Base-by-base conservation (phyloP, 2,113 vertebrate species). In the Erpornis zantholeuca region DNA sequence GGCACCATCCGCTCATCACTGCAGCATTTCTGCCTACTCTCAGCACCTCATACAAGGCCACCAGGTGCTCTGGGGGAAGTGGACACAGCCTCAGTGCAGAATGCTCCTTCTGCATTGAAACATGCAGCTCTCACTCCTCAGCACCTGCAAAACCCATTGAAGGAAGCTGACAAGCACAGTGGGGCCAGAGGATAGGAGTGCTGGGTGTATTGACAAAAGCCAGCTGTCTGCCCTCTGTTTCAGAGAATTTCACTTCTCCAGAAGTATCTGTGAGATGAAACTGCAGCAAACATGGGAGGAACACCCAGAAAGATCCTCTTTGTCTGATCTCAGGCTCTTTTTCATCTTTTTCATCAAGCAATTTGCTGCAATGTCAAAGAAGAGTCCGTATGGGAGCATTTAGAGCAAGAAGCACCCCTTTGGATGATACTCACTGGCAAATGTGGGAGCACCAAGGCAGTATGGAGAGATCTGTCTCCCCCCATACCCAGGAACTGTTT, bases 211-310 rank as follows among this genome's bases (percentile, higher is more conserved):
- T 49, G 56, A 50, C 1, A 11, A 79, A 86, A 93, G 17, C 9
- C 36, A 70, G 7, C 7, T 49, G 42, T 82, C 47, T 65, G 52
- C 18, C 36, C 6, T 78, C 27, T 56, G 1, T 35, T 72, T 69
- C 79, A 82, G 59, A 61, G 21, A 73, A 65, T 70, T 77, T 44
- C 10, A 28, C 42, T 40, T 90, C 66, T 66, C 45, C 42, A 31
- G 28, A 11, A 38, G 13, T 7, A 4, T 35, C 54, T 0, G 0
- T 5, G 9, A 65, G 45, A 52, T 2, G 8, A 92, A 40, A 72
- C 35, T 31, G 13, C 65, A 57, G 36, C 1, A 4, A 57, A 36
- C 13, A 7, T 1, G 4, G 29, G 20, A 65, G 29, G 10, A 92
- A 56, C 6, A 3, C 5, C 19, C 47, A 33, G 44, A 77, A 71